These are phyloP conservation scores for Turdus rufiventris DNA, from an alignment of 2,113 vertebrate species.

Conservation along the genomic window DNA sequence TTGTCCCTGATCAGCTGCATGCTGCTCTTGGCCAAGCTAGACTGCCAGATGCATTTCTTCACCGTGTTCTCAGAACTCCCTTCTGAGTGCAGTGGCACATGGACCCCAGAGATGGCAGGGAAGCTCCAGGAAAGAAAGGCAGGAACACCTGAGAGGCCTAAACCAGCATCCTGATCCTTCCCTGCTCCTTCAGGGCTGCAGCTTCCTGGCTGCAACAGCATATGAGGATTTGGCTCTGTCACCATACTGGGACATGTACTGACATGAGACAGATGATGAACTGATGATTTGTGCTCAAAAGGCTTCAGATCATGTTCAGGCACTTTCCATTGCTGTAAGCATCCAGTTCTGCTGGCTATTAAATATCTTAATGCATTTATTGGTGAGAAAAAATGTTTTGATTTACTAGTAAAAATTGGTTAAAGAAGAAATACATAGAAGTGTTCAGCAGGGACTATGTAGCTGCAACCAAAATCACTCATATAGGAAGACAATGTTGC, in stretches of 20 bases:
- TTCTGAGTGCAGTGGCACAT: neutral
- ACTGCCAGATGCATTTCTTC: neutral
- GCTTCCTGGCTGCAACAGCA: neutral
- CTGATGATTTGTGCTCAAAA: neutral
- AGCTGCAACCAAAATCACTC: neutral
- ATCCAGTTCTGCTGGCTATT: neutral
- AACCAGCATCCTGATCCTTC: neutral
- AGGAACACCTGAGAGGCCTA: neutral
- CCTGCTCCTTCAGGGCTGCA: neutral
- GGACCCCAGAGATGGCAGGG: neutral
- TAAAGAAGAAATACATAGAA: neutral
- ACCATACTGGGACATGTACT: neutral
- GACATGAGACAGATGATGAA: neutral
- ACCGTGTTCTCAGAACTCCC: accelerated
- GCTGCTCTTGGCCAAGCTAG: neutral
- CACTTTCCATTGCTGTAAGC: neutral
- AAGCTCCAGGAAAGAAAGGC: neutral
- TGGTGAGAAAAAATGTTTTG: neutral
- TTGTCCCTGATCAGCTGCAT: neutral
- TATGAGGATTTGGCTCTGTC: neutral
- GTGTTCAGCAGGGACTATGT: neutral
- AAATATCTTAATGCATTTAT: neutral
- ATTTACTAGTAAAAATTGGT: neutral
- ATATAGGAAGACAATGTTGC: neutral
- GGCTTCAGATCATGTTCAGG: neutral